Evolutionary conservation across 2,113 vertebrate genomes (phyloP).

Genomic region (Pseudopodoces humilis): DNA sequence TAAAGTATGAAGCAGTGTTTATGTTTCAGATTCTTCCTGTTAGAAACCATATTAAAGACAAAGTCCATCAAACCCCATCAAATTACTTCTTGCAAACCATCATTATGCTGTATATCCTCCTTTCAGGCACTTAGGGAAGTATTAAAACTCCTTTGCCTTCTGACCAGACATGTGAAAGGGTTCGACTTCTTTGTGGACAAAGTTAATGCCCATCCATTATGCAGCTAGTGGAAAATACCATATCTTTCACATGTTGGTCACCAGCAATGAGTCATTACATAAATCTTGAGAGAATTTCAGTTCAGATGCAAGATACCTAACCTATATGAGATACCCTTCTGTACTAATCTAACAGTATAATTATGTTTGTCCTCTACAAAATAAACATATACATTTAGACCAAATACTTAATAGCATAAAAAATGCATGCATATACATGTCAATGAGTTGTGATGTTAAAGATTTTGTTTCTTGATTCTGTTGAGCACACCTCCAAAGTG

Average conservation of each 20-base stretch:
- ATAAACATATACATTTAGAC: fast-evolving
- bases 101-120: neutral
- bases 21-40: neutral
- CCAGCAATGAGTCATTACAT: neutral
- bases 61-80: neutral
- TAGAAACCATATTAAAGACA: neutral
- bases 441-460: neutral
- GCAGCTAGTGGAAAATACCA: neutral
- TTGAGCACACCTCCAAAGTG: neutral
- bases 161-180: neutral
- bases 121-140: neutral
- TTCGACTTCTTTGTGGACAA: neutral
- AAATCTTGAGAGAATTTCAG: neutral
- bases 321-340: neutral
- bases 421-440: neutral
- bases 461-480: neutral
- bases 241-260: neutral
- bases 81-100: neutral
- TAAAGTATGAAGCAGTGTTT: neutral
- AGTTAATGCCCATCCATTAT: neutral
- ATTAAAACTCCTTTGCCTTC: neutral
- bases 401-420: neutral
- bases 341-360: neutral
- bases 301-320: neutral
- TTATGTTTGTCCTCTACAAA: neutral